Conservation (phyloP, 1,140 invertebrate species). For the Aleiodes sp. region DNA sequence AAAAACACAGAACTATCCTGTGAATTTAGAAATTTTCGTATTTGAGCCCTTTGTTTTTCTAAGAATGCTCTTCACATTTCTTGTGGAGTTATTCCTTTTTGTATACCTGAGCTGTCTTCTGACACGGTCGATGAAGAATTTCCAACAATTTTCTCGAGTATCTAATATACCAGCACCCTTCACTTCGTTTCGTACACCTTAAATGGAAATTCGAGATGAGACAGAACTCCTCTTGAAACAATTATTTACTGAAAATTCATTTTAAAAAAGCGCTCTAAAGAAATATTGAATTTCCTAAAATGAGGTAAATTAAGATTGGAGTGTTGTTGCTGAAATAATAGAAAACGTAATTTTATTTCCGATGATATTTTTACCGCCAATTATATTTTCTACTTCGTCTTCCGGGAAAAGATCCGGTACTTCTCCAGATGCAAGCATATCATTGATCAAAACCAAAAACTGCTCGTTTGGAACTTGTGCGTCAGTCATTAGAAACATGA, state of each 20-base stretch:
- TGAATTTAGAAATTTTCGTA: slow-evolving; percentile 8
- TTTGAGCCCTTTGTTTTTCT: not conserved
- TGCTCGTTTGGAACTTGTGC: slow-evolving; percentile 95
- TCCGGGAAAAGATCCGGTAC: slow-evolving; percentile 95
- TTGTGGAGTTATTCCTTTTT: not conserved
- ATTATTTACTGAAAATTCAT: not conserved
- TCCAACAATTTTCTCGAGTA: slow-evolving; percentile 96
- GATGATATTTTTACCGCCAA: slow-evolving; percentile 70
- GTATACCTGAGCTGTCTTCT: slow-evolving; percentile 77
- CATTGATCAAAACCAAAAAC: slow-evolving; percentile 95
- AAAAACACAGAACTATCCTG: slow-evolving; percentile 92
- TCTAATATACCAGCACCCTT: slow-evolving; percentile 87
- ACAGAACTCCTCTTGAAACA: not conserved
- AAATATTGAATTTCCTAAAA: not conserved
- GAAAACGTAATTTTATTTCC: not conserved
- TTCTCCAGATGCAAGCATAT: slow-evolving; percentile 94
- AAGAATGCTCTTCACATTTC: not conserved
- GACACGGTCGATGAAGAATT: slow-evolving; percentile 95
- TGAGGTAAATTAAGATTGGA: not conserved
- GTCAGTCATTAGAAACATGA: slow-evolving; percentile 96
- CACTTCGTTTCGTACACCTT: slow-evolving; percentile 68
- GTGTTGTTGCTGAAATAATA: not conserved
- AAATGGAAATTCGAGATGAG: slow-evolving; percentile 30
- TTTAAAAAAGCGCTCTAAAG: not conserved
- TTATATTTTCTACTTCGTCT: slow-evolving; percentile 96